Percentiles rank a stretch among this genome's conserved stretches.
phyloP scores from a whole-genome alignment of 2,113 vertebrate species.

The Mustela nigripes region DNA sequence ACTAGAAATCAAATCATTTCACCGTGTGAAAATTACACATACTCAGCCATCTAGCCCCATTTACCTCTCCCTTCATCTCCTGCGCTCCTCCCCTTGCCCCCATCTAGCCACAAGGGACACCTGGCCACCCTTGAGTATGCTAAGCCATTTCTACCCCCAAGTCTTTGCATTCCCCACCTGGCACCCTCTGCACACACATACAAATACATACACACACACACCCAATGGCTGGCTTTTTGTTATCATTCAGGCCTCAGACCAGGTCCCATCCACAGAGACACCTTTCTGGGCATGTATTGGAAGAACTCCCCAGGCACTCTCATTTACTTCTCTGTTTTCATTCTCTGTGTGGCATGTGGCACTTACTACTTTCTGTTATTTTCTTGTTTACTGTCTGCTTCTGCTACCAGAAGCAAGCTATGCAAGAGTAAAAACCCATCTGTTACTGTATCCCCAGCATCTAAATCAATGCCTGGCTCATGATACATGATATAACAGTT shows the following conservation, averaged over 20 bases:
- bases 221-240: not conserved
- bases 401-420: conserved; percentile 63
- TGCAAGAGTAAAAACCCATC: conserved; percentile 46
- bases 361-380: conserved; percentile 42
- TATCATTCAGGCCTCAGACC: not conserved
- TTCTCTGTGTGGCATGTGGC: not conserved
- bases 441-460: conserved; percentile 22
- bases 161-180: not conserved
- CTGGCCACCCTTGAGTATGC: not conserved
- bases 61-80: not conserved
- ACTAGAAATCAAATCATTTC: not conserved
- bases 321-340: conserved; percentile 42
- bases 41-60: not conserved
- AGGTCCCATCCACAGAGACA: not conserved
- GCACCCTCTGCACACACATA: not conserved
- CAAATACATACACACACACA: not conserved
- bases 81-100: not conserved
- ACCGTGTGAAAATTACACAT: not conserved
- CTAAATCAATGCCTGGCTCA: not conserved
- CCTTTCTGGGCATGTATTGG: not conserved
- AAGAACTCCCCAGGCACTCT: not conserved
- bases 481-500: not conserved
- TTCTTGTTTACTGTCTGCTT: conserved; percentile 62
- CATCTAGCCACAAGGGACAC: not conserved
- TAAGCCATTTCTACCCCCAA: not conserved